A percentile compares a stretch with the other conserved stretches of the same genome.
Evolutionary conservation across 2,797 vertebrate species (phyloP).

Genomic region (Peromyscus nudipes): DNA sequence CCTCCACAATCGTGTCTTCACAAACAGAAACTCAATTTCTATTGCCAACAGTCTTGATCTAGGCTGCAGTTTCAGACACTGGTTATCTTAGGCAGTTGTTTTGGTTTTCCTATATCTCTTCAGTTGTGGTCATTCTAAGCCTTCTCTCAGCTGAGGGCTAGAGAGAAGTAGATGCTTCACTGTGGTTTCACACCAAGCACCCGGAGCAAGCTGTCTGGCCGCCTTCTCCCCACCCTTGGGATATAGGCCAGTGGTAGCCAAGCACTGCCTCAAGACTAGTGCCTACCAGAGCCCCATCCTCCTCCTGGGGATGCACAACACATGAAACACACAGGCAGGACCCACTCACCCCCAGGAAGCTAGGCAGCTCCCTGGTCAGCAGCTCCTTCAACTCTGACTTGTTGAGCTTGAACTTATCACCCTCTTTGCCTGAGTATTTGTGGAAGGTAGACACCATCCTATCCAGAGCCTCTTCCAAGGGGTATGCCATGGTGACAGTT

Average conservation of each 20-base stretch:
- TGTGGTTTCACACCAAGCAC: not conserved
- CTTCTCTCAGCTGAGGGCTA: not conserved
- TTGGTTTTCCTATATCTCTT: not conserved
- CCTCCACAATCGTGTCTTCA: not conserved
- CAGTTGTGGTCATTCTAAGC: not conserved
- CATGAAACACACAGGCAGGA: too few relatives aligned
- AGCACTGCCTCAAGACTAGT: too few relatives aligned
- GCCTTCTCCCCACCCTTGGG: not conserved
- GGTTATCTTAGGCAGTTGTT: not conserved
- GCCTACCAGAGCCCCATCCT: not conserved
- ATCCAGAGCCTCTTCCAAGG: slow-evolving; percentile 85
- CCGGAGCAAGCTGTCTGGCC: not conserved
- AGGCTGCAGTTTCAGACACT: not conserved
- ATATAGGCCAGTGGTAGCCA: not conserved
- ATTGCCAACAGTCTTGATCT: accelerated
- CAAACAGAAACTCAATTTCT: not conserved
- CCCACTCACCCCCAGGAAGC: slow-evolving; percentile 86
- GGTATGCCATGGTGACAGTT: slow-evolving; percentile 78
- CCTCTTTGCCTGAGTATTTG: slow-evolving; percentile 88
- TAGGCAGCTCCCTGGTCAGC: slow-evolving; percentile 89
- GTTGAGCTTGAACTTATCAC: slow-evolving; percentile 89
- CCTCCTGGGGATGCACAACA: not conserved
- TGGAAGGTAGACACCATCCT: slow-evolving; percentile 88
- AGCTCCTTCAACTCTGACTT: slow-evolving; percentile 90
- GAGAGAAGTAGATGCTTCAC: not conserved